These are phyloP conservation scores for Alfaro cultratus DNA, from an alignment of 2,797 vertebrate species.

Conservation along the genomic window DNA sequence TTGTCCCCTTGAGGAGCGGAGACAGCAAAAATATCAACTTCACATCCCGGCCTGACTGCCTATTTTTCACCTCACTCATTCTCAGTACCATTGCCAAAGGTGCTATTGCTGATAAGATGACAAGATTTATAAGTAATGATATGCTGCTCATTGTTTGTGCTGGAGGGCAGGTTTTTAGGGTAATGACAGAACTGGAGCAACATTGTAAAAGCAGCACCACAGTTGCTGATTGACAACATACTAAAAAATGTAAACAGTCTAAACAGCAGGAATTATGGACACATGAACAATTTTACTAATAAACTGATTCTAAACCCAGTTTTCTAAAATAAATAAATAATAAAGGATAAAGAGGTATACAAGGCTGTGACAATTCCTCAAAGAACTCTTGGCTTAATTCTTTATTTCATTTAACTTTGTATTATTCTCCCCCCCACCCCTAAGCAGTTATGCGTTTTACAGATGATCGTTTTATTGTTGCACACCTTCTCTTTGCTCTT, in stretches of 20 bases:
- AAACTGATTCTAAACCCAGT: background rate
- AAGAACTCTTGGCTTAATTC: background rate
- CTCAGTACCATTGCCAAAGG: slow-evolving; percentile 6
- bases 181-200: slow-evolving; percentile 24
- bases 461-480: background rate
- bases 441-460: background rate
- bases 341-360: background rate
- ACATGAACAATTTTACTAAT: background rate
- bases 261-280: background rate
- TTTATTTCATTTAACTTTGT: background rate
- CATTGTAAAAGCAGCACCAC: slow-evolving; percentile 7
- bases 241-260: background rate
- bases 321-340: background rate
- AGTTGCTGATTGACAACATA: slow-evolving; percentile 14
- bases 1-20: slow-evolving; percentile 2
- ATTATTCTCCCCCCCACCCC: background rate
- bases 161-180: slow-evolving; percentile 18
- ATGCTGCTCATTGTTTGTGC: slow-evolving; percentile 14
- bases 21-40: slow-evolving; percentile 6
- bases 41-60: background rate
- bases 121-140: slow-evolving; percentile 28
- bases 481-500: background rate
- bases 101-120: slow-evolving; percentile 16
- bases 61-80: slow-evolving; percentile 14
- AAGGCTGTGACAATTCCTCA: background rate